A percentile compares a stretch with the other conserved stretches of the same genome.
phyloP scores from a whole-genome alignment of 1,140 invertebrate species.

The Dermatophagoides farinae region DNA sequence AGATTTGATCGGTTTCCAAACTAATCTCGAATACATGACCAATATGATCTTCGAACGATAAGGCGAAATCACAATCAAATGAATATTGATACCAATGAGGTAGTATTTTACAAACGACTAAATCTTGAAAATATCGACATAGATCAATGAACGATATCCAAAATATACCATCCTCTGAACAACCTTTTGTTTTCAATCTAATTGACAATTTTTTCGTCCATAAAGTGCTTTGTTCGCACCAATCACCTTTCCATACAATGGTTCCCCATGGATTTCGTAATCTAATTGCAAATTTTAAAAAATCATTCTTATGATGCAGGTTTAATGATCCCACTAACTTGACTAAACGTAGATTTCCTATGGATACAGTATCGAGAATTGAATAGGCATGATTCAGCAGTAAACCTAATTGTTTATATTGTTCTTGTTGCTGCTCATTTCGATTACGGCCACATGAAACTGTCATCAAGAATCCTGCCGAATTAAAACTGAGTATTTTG shows the following conservation, averaged over 20 bases:
- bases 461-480: constrained; percentile 4
- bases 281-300: not conserved
- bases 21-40: not conserved
- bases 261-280: constrained; percentile 9
- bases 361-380: not conserved
- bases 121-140: constrained; percentile 86
- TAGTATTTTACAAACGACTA: constrained; percentile 92
- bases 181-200: not conserved
- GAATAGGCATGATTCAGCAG: constrained; percentile 1
- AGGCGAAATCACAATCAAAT: constrained; percentile 47
- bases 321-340: too few relatives aligned
- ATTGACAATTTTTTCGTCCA: not conserved
- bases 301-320: too few relatives aligned
- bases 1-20: too few relatives aligned
- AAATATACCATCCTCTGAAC: not conserved
- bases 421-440: not conserved
- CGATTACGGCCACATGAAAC: not conserved
- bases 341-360: not conserved
- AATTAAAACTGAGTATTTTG: constrained; percentile 2
- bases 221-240: not conserved
- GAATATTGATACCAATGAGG: constrained; percentile 75
- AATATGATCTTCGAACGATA: not conserved
- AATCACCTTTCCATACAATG: constrained; percentile 2
- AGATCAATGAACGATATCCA: constrained; percentile 44
- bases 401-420: not conserved